Base-by-base conservation (phyloP, 2,797 vertebrate species). In the Bovichtus diacanthus region DNA sequence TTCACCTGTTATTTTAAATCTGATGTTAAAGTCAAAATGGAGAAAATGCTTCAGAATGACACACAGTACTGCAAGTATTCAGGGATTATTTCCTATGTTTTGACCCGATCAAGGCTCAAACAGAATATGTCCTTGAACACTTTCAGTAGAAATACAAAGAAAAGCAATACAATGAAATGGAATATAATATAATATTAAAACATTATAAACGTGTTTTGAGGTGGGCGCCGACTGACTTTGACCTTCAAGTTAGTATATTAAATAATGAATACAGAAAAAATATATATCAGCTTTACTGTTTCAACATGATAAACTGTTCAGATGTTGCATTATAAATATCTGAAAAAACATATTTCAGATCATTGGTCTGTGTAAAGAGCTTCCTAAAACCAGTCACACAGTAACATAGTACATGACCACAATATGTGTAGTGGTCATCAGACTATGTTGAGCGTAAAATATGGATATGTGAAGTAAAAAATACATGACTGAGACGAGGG, bases 11-110 rank as follows among this genome's bases (percentile, higher is more conserved):
- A 41, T 36, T 53, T n/a, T 69, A 9, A 71, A 77, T 46, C 41
- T 36, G 38, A 81, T 39, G 53, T 47, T 69, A 6, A 69, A 51
- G 44, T 53, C 27, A 38, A 68, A 83, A 71, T 31, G 7, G 31
- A 58, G 49, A 9, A 2, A 9, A 50, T 6, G 27, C 9, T 65
- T 76, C 5, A 55, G 62, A 46, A 78, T 54, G 41, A 76, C 39
- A 51, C 8, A 55, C 34, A 18, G 44, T 36, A 25, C 23, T 63
- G 56, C 31, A 55, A 64, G 10, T 25, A 43, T 68, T 19, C 15
- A 25, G n/a, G 21, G 19, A 54, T 50, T 25, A 25, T 46, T 71
- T 56, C 19, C 41, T 25, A 53, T 1, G 7, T 76, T 72, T 70
- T 36, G 6, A 62, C 9, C 1, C 27, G n/a, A 67, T 68, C 31